Base-by-base conservation (phyloP, 2,888 invertebrate genomes). In the Drosophila neoperkinsi region DNA sequence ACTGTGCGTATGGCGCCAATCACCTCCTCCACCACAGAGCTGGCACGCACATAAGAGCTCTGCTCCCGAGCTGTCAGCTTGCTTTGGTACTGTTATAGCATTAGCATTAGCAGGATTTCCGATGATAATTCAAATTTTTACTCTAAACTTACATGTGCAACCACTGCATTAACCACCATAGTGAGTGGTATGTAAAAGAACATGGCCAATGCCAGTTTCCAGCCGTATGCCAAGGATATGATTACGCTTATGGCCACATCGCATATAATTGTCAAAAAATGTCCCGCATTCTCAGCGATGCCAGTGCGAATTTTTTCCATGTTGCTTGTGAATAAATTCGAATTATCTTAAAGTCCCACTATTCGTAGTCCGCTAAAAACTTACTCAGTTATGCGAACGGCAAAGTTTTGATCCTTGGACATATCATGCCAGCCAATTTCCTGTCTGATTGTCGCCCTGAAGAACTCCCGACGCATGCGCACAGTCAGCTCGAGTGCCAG, bases 201-300 rank as follows among this genome's bases (percentile, higher is more conserved):
- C 64, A 97, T 96, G 50, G 97, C 96, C 34, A 97, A 93, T 0
- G 98, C 97, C 64, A 98, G 93, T 90, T 97, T 95, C 97, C 97
- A 98, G 58, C 97, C 97, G 88, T 96, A 96, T 0, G 94, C 92
- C 88, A 98, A 95, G 0, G 97, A 96, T 53, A 96, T 95, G 4
- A 81, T 65, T 0, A 92, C 78, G n/a, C 87, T 82, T 5, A 91
- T 76, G 4, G 83, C 5, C n/a, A 88, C 81, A 43, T 89, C 84
- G 2, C 95, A 94, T 75, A 95, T 93, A 76, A 96, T 76, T 90
- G 96, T 96, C 0, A 96, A 92, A 84, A 96, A 95, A 91, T 96
- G 95, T 0, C 96, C 95, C 25, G 97, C 94, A 93, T 97, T 97
- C 92, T 97, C 97, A 0, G 96, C 96, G 16, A 97, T 96, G 2